A percentile compares a stretch with the other conserved stretches of the same genome.
These are phyloP conservation scores for Dryobota labecula DNA, from an alignment of 2,888 invertebrate genomes.

Conservation along the genomic window DNA sequence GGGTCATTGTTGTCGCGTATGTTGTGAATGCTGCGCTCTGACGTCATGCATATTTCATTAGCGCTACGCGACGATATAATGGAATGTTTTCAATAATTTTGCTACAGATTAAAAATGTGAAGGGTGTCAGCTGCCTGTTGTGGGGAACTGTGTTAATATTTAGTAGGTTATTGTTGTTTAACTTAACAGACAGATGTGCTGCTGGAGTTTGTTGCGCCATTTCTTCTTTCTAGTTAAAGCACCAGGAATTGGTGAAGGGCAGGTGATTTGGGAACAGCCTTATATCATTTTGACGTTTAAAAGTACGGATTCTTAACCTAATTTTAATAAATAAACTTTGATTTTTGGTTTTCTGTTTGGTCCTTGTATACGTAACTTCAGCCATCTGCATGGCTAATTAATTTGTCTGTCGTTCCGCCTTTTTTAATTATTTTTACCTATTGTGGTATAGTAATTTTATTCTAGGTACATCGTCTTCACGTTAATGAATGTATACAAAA, in stretches of 20 bases:
- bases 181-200: neutral
- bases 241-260: neutral
- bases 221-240: neutral
- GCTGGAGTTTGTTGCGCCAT: neutral
- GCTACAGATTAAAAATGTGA: slow-evolving; percentile 34
- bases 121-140: slow-evolving; percentile 17
- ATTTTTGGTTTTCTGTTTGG: neutral
- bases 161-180: neutral
- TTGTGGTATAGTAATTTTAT: no score
- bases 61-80: slow-evolving; percentile 28
- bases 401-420: no score
- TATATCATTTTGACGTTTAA: neutral
- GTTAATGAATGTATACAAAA: no score
- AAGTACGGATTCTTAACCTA: neutral
- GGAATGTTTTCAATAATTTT: slow-evolving; percentile 44
- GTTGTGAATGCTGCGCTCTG: slow-evolving; percentile 28
- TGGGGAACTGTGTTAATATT: neutral
- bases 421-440: no score
- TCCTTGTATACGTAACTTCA: neutral
- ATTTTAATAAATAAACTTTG: neutral
- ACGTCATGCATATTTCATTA: slow-evolving; percentile 60
- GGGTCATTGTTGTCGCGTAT: slow-evolving; percentile 39
- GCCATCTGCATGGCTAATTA: neutral
- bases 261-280: neutral
- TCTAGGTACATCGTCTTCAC: no score